These are phyloP conservation scores for human (Homo sapiens) DNA, from an alignment of 2,113 vertebrate species.

Conservation along the genomic window GRCh38 chr1:216566501-216567000, in stretches of 20 bases:
- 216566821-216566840: constrained; percentile 91
- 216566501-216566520: constrained; percentile 34
- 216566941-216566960: constrained; percentile 83
- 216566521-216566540: not conserved
- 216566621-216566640: constrained; percentile 81
- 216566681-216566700: constrained; percentile 89
- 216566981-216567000: constrained; percentile 78
- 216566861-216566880: constrained; percentile 90
- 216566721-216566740: constrained; percentile 85
- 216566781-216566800: constrained; percentile 91
- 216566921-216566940: constrained; percentile 85
- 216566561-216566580: constrained; percentile 74
- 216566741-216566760: constrained; percentile 85
- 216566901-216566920: constrained; percentile 88
- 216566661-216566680: constrained; percentile 87
- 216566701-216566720: constrained; percentile 89
- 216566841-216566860: constrained; percentile 92
- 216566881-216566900: constrained; percentile 88
- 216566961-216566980: constrained; percentile 77
- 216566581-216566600: constrained; percentile 80
- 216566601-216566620: constrained; percentile 77
- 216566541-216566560: constrained; percentile 67
- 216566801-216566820: constrained; percentile 92
- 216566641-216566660: constrained; percentile 89
- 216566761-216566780: constrained; percentile 82